These are phyloP conservation scores for Micromesistius poutassou DNA, from an alignment of 2,797 vertebrate species.

Conservation along the genomic window DNA sequence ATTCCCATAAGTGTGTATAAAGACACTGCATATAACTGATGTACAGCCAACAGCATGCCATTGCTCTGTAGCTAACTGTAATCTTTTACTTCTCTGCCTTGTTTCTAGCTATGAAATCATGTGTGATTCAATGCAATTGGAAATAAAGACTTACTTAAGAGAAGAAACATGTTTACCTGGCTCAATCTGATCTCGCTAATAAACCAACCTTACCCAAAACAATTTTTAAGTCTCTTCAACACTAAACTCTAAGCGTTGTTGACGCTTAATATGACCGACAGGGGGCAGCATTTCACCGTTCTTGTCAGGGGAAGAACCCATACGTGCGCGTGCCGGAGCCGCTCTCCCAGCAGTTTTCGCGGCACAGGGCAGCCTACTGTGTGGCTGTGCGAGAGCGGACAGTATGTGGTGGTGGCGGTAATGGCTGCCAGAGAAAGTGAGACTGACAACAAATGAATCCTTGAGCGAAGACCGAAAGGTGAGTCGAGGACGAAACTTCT, in stretches of 20 bases:
- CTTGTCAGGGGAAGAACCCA: not conserved
- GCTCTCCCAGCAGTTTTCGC: not conserved
- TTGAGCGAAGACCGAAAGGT: conserved; percentile 53
- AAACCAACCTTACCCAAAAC: not conserved
- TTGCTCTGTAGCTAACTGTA: not conserved
- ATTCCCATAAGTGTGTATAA: not conserved
- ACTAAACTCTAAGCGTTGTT: not conserved
- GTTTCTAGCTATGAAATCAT: conserved; percentile 1
- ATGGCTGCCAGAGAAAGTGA: conserved; percentile 70
- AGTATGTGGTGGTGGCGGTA: conserved; percentile 39
- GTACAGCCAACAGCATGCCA: not conserved
- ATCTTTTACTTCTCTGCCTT: not conserved
- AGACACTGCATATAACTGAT: not conserved
- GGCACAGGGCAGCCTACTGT: conserved; percentile 18
- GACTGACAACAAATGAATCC: conserved; percentile 54
- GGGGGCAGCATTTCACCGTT: conserved; percentile 45
- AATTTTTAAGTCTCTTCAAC: not conserved
- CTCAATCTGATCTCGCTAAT: not conserved
- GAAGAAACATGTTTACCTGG: not conserved
- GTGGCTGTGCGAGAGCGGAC: conserved; percentile 51
- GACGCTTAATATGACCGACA: conserved; percentile 1
- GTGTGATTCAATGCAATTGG: conserved; percentile 28
- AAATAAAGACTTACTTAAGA: conserved; percentile 20
- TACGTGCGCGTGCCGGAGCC: conserved; percentile 3
- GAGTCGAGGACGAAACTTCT: conserved; percentile 25